Percentiles rank a stretch among this genome's conserved stretches.
These are phyloP conservation scores for Siniperca obscura DNA, from an alignment of 2,797 vertebrate genomes.

Conservation along the genomic window DNA sequence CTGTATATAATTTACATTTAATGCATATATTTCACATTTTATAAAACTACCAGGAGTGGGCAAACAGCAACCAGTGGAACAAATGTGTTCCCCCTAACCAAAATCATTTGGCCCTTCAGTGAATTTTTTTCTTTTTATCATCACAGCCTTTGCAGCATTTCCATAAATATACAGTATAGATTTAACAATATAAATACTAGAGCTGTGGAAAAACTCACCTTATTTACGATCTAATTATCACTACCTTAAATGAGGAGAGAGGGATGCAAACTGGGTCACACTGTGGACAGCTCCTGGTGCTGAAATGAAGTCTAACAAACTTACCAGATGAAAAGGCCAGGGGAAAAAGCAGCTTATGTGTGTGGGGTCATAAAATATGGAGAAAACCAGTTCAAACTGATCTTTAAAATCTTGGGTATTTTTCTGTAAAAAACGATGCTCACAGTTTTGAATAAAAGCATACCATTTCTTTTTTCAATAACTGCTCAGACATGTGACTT, in stretches of 20 bases:
- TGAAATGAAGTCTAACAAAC: conserved; percentile 27
- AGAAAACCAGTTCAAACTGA: conserved; percentile 4
- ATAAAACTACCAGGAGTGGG: neutral
- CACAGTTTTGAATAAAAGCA: neutral
- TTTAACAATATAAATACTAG: neutral
- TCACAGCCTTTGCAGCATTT: neutral
- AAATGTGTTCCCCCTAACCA: neutral
- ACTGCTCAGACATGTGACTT: neutral
- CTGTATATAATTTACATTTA: neutral
- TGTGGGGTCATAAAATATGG: neutral
- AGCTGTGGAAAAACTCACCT: no score
- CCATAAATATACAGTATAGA: neutral
- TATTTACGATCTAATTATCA: neutral
- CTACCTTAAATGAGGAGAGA: neutral
- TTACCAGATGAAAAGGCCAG: conserved; percentile 1
- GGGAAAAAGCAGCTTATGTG: neutral
- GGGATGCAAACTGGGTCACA: neutral
- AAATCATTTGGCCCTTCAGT: neutral
- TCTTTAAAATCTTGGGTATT: neutral
- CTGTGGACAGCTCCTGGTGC: conserved; percentile 46
- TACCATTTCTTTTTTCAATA: conserved; percentile 4
- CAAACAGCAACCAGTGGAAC: neutral
- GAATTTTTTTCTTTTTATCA: conserved; percentile 1
- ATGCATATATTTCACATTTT: conserved; percentile 6
- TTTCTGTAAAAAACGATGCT: neutral